These are phyloP conservation scores for Mormyrops boulengeri DNA, from an alignment of 2,797 vertebrate genomes.

Conservation along the genomic window DNA sequence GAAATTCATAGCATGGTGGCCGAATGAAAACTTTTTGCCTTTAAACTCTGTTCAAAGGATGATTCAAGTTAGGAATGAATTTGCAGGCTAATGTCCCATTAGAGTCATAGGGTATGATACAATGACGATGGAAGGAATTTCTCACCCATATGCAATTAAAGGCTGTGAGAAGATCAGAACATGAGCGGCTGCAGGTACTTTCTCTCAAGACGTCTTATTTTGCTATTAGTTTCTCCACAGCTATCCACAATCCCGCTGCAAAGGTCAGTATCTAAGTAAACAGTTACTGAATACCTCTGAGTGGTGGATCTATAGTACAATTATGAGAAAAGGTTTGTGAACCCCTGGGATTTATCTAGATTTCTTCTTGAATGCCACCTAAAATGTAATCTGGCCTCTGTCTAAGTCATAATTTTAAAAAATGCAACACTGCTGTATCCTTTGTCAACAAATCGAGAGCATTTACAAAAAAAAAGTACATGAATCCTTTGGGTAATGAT, in stretches of 20 bases:
- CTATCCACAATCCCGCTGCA: neutral
- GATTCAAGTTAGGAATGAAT: neutral
- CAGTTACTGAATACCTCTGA: neutral
- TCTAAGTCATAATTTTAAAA: neutral
- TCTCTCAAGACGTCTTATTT: neutral
- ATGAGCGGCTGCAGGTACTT: neutral
- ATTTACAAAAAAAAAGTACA: neutral
- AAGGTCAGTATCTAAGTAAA: neutral
- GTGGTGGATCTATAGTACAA: neutral
- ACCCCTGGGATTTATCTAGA: neutral
- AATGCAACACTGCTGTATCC: neutral
- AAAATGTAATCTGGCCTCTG: neutral
- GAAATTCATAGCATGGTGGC: neutral
- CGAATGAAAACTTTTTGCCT: neutral
- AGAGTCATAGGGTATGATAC: neutral
- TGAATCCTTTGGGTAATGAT: neutral
- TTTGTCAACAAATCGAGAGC: neutral
- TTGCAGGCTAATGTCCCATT: neutral
- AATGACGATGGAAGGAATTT: neutral
- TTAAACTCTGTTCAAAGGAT: neutral
- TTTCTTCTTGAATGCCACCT: neutral
- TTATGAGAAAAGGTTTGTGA: neutral
- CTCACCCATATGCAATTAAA: neutral
- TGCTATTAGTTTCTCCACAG: neutral
- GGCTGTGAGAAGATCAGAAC: neutral